Conservation (phyloP, 2,797 vertebrate genomes). For the Sebastes glaucus region DNA sequence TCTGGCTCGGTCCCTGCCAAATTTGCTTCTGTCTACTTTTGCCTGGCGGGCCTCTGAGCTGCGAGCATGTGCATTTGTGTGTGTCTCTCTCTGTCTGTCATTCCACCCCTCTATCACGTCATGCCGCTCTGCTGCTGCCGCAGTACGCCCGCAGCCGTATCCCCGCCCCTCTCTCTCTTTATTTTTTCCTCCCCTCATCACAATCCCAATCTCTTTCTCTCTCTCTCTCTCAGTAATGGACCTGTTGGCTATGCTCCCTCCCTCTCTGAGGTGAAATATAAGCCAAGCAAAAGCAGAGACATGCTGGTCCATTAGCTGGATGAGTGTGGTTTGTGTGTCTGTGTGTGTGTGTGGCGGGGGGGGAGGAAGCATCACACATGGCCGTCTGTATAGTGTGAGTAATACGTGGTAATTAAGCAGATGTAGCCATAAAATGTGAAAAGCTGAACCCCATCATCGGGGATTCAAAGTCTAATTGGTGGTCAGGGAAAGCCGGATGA, state of each 20-base stretch:
- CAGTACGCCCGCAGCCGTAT: slow-evolving; percentile 76
- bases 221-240: slow-evolving; percentile 68
- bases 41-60: slow-evolving; percentile 39
- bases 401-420: slow-evolving; percentile 64
- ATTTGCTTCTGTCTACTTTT: slow-evolving; percentile 55
- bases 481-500: slow-evolving; percentile 12
- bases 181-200: slow-evolving; percentile 36
- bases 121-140: slow-evolving; percentile 76
- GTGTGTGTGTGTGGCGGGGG: neutral
- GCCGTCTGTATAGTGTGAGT: slow-evolving; percentile 41
- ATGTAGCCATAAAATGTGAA: slow-evolving; percentile 50
- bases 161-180: slow-evolving; percentile 57
- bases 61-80: slow-evolving; percentile 58
- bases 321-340: slow-evolving; percentile 51
- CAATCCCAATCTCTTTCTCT: slow-evolving; percentile 14
- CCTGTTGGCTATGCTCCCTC: slow-evolving; percentile 76
- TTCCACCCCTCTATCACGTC: slow-evolving; percentile 70
- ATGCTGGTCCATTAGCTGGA: slow-evolving; percentile 72
- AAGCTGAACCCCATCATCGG: slow-evolving; percentile 30
- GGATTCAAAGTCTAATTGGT: slow-evolving; percentile 48
- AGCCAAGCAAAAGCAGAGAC: slow-evolving; percentile 62
- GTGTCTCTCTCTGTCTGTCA: slow-evolving; percentile 51
- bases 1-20: slow-evolving; percentile 39
- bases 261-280: slow-evolving; percentile 76
- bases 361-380: neutral